Percentiles rank a stretch among this genome's conserved stretches.
Evolutionary conservation across 1,140 invertebrate genomes (phyloP).

Genomic region (Papilio polyxenes): DNA sequence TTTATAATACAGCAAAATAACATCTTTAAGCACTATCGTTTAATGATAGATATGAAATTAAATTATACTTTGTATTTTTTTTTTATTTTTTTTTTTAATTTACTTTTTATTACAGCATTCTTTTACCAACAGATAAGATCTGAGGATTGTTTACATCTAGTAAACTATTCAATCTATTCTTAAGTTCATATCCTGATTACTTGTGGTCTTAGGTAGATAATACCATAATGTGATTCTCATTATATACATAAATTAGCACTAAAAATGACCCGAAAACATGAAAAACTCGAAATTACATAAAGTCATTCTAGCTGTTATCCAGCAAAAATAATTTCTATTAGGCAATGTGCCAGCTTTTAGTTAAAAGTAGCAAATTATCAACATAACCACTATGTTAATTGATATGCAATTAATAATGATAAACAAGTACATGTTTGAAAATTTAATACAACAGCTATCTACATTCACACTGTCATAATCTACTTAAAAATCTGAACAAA

Average conservation of each 20-base stretch:
- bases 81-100: neutral
- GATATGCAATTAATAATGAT: conserved; percentile 7
- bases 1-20: neutral
- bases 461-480: conserved; percentile 32
- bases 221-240: too few species aligned
- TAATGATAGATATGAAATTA: neutral
- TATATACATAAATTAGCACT: too few species aligned
- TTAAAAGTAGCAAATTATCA: neutral
- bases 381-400: neutral
- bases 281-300: too few species aligned
- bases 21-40: neutral
- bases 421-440: conserved; percentile 25
- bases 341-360: neutral
- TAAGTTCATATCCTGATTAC: neutral
- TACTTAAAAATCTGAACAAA: conserved; percentile 42
- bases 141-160: neutral
- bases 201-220: neutral
- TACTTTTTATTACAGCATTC: neutral
- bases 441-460: conserved; percentile 32
- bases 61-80: conserved; percentile 2
- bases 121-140: neutral
- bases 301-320: neutral
- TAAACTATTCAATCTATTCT: neutral
- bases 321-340: neutral
- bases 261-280: too few species aligned